A percentile compares a stretch with the other conserved stretches of the same genome.
Evolutionary conservation across 2,888 invertebrate species (phyloP).

Genomic region (Syrphus vitripennis): DNA sequence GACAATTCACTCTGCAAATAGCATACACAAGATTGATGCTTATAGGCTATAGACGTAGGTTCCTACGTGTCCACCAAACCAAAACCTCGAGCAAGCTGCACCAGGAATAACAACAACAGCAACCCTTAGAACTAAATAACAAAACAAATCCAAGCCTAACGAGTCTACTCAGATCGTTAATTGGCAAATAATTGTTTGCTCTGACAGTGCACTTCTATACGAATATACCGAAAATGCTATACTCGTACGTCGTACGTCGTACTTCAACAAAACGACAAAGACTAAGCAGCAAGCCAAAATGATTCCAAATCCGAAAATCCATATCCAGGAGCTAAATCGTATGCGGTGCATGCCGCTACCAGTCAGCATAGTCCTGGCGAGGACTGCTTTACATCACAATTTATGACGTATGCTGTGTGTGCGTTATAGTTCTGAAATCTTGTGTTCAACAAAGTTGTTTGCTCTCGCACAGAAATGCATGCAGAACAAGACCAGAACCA

Average conservation of each 20-base stretch:
- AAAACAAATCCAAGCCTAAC: slow-evolving; percentile 20
- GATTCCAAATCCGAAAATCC: slow-evolving; percentile 31
- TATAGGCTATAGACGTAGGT: neutral
- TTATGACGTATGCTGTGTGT: slow-evolving; percentile 67
- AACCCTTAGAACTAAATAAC: neutral
- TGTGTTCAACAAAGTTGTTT: slow-evolving; percentile 37
- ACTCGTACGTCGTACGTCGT: no score
- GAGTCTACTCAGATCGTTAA: slow-evolving; percentile 55
- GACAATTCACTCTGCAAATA: slow-evolving; percentile 10
- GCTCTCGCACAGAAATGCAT: slow-evolving; percentile 2
- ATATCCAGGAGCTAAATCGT: neutral
- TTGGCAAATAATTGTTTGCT: slow-evolving; percentile 64
- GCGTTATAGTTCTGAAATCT: slow-evolving; percentile 19
- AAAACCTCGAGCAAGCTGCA: neutral
- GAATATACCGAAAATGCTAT: neutral
- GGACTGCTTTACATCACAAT: slow-evolving; percentile 22
- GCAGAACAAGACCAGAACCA: slow-evolving; percentile 5
- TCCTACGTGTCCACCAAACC: neutral
- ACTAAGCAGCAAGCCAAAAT: slow-evolving; percentile 7
- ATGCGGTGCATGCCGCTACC: neutral
- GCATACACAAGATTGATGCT: slow-evolving; percentile 15
- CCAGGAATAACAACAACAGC: neutral
- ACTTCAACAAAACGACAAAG: slow-evolving; percentile 2
- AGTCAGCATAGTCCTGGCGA: neutral
- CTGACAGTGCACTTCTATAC: slow-evolving; percentile 26